Base-by-base conservation (phyloP, 2,113 vertebrate species). In the Diphyllodes magnificus region DNA sequence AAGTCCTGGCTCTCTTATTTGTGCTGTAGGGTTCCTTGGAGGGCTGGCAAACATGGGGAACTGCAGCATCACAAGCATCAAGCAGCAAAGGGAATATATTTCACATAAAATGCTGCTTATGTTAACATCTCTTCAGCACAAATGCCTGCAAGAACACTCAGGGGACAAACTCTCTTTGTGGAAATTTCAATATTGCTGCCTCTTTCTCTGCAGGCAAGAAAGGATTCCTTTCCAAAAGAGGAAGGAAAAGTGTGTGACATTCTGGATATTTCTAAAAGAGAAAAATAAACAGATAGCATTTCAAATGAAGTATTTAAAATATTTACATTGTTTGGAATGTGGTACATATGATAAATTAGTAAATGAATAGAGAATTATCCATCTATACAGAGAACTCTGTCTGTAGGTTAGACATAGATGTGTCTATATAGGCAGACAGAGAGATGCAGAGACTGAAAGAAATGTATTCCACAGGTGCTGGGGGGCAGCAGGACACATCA, bases 81-180 rank as follows among this genome's bases (percentile, higher is more conserved):
- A 84, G 68, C 51, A 94, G 80, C 70, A 91, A 59, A 4, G 8
- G 86, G 91, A 92, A 82, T 89, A 86, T 84, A 95, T 92, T 94
- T 95, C n/a, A 80, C 24, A 15, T 57, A 94, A 97, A 96, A 91
- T 85, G 93, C 57, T 65, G 70, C 80, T 94, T 61, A 15, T 95
- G 77, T 92, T 96, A 96, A 95, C 86, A 87, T 82, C 86, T 93
- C 91, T 94, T 97, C 94, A 90, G 84, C 81, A 85, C 86, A 96
- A 97, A 93, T 94, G 93, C 39, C 77, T 96, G 83, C 77, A 92
- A 95, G 92, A 96, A 69, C 84, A 96, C 94, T 93, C 91, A 79
- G 63, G 95, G 78, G 94, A 96, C 56, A 82, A 95, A 79, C 72
- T 66, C 51, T 86, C 81, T 85, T 92, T 61, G 81, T 95, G 91